Conservation (phyloP, 2,113 vertebrate genomes). For the Excalfactoria chinensis region DNA sequence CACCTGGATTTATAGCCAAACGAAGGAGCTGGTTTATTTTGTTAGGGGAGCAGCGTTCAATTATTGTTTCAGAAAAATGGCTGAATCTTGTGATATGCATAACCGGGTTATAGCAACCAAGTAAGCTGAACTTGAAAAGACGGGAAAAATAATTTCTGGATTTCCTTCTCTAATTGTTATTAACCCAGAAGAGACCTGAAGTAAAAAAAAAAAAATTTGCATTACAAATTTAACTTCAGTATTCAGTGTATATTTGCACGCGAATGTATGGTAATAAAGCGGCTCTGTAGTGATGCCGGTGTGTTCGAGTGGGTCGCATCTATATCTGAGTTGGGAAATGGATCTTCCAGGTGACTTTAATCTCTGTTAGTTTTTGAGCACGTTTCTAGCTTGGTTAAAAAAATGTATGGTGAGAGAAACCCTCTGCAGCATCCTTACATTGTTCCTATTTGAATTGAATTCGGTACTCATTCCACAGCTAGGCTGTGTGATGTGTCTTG, state of each 20-base stretch:
- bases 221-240: constrained; percentile 59
- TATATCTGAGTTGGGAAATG: constrained; percentile 22
- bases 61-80: constrained; percentile 74
- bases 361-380: constrained; percentile 37
- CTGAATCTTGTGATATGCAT: constrained; percentile 59
- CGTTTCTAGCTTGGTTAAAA: too few relatives aligned
- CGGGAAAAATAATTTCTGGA: constrained; percentile 52
- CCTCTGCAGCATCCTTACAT: constrained; percentile 39
- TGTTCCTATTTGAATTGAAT: constrained; percentile 55
- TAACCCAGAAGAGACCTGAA: constrained; percentile 62
- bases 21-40: constrained; percentile 46
- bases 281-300: constrained; percentile 8
- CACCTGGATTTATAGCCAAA: constrained; percentile 34
- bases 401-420: constrained; percentile 23
- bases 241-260: constrained; percentile 19
- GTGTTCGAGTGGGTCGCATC: constrained; percentile 2
- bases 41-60: constrained; percentile 28
- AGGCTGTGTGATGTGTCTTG: neutral
- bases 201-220: constrained; percentile 63
- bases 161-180: constrained; percentile 32
- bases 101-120: constrained; percentile 54
- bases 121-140: constrained; percentile 56
- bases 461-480: constrained; percentile 17
- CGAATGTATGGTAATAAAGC: neutral
- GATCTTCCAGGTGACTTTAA: neutral